A percentile compares a stretch with the other conserved stretches of the same genome.
Conservation (phyloP, 2,888 invertebrate genomes). For the Gymnocheta viridis region DNA sequence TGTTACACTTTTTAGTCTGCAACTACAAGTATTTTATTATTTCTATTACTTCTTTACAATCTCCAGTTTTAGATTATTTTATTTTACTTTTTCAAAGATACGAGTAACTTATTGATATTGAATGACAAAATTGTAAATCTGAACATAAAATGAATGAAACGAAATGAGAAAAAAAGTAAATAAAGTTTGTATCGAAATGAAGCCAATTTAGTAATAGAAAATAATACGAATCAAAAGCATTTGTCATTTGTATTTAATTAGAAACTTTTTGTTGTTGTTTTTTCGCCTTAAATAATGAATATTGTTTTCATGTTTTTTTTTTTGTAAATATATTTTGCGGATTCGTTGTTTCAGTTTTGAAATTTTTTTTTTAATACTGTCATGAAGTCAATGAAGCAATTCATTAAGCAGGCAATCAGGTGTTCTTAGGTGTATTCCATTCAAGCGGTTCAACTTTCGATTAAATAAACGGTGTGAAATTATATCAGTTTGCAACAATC, state of each 20-base stretch:
- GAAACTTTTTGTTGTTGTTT: constrained; percentile 25
- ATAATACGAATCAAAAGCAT: constrained; percentile 35
- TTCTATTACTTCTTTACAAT: constrained; percentile 3
- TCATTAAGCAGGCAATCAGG: neutral
- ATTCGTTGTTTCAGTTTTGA: constrained; percentile 5
- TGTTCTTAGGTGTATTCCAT: neutral
- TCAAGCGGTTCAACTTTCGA: neutral
- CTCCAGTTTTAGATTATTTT: constrained; percentile 4
- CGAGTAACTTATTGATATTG: constrained; percentile 13
- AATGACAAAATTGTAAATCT: constrained; percentile 18
- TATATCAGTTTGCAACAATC: too few relatives aligned
- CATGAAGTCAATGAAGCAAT: constrained; percentile 40
- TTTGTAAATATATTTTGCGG: constrained; percentile 2
- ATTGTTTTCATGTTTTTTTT: neutral
- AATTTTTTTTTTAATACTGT: neutral
- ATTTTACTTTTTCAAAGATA: constrained; percentile 7
- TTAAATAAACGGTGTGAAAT: too few relatives aligned
- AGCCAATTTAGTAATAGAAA: constrained; percentile 53
- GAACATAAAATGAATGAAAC: neutral
- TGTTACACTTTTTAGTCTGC: constrained; percentile 39
- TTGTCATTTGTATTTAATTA: constrained; percentile 60
- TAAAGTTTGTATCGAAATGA: constrained; percentile 37
- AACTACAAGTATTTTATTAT: constrained; percentile 38
- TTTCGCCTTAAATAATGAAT: neutral
- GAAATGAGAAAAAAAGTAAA: constrained; percentile 13